Percentiles rank a stretch among this genome's conserved stretches.
These are phyloP conservation scores for Hemicrepidius hirtus DNA, from an alignment of 2,888 invertebrate genomes.

Conservation along the genomic window DNA sequence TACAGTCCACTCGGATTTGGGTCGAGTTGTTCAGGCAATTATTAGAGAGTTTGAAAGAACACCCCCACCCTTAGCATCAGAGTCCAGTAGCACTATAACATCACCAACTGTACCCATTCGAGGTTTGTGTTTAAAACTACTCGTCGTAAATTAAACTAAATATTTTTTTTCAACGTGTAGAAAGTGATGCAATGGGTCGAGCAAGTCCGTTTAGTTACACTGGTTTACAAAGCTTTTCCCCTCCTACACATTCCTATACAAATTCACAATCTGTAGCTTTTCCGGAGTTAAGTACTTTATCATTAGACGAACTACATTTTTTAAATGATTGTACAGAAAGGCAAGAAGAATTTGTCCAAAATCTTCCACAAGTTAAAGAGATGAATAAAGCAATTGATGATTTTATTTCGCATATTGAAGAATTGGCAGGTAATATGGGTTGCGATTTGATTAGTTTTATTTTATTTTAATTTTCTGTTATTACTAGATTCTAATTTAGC, in stretches of 20 bases:
- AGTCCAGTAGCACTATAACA: conserved; percentile 56
- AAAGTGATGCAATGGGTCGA: conserved; percentile 62
- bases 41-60: conserved; percentile 85
- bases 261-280: conserved; percentile 67
- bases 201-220: conserved; percentile 63
- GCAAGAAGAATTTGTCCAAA: conserved; percentile 84
- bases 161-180: conserved; percentile 60
- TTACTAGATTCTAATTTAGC: conserved; percentile 79
- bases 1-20: conserved; percentile 86
- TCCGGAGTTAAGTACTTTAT: conserved; percentile 73
- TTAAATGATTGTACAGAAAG: conserved; percentile 82
- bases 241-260: conserved; percentile 57
- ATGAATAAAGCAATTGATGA: conserved; percentile 82
- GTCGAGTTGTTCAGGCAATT: conserved; percentile 87
- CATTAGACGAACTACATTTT: conserved; percentile 81
- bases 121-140: conserved; percentile 42
- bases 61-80: conserved; percentile 72
- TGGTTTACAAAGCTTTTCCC: conserved; percentile 62
- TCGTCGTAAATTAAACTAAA: not conserved
- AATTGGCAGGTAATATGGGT: conserved; percentile 79
- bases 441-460: no score
- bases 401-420: conserved; percentile 82
- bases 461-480: conserved; percentile 43
- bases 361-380: conserved; percentile 80
- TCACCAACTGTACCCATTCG: conserved; percentile 42